Percentiles rank a stretch among this genome's conserved stretches.
phyloP scores from a whole-genome alignment of 2,888 invertebrate species.

The Sminthurinus aureus region DNA sequence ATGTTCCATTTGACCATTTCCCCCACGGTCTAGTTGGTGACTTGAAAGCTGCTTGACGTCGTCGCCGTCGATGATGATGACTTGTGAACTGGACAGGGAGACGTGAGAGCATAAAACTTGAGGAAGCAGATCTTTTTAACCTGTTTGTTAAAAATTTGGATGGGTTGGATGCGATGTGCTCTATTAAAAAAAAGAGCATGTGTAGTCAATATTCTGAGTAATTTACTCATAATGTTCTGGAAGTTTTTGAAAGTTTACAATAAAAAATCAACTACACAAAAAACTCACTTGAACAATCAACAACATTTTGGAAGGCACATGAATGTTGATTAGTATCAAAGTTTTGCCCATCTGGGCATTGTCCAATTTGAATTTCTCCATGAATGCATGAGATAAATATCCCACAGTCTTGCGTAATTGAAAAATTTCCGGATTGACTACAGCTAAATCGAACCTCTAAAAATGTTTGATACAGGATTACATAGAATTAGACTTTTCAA shows the following conservation, averaged over 20 bases:
- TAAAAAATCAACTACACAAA: no score
- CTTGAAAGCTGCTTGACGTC: background rate
- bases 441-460: background rate
- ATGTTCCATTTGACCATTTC: background rate
- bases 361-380: background rate
- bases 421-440: background rate
- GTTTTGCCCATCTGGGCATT: background rate
- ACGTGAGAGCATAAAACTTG: background rate
- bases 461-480: no score
- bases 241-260: no score
- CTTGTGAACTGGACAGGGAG: no score
- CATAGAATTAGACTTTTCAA: no score
- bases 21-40: constrained; percentile 13
- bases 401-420: background rate
- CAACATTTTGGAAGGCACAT: background rate
- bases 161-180: background rate
- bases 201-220: no score
- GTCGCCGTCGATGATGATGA: no score
- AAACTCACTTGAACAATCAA: constrained; percentile 23
- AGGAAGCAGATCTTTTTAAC: background rate
- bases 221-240: no score
- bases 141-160: background rate
- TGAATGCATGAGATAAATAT: background rate
- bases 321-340: constrained; percentile 6
- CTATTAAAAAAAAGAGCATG: no score